A percentile compares a stretch with the other conserved stretches of the same genome.
These are phyloP conservation scores for Panthera leo DNA, from an alignment of 2,113 vertebrate species.

Conservation along the genomic window DNA sequence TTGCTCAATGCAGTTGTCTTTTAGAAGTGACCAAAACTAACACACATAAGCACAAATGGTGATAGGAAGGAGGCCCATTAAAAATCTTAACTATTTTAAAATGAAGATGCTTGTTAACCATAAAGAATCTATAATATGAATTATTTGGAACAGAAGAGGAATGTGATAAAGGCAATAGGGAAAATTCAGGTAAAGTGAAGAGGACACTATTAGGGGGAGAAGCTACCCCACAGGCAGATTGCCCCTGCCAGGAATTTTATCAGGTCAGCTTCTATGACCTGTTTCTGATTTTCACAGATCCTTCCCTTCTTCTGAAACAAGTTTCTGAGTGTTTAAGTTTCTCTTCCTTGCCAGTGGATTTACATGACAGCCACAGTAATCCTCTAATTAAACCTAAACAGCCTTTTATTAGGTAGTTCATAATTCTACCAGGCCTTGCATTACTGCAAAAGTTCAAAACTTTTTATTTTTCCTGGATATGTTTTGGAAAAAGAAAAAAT, in stretches of 20 bases:
- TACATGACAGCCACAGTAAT: not conserved
- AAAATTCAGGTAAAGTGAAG: not conserved
- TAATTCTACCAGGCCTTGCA: not conserved
- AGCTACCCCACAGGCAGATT: not conserved
- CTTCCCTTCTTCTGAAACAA: constrained; percentile 32
- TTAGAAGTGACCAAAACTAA: not conserved
- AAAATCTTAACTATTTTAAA: constrained; percentile 38
- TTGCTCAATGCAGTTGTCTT: not conserved
- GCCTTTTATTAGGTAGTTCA: constrained; percentile 4
- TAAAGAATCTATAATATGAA: not conserved
- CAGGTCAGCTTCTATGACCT: not conserved
- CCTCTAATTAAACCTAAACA: not conserved
- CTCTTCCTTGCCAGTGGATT: not conserved
- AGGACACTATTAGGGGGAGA: not conserved
- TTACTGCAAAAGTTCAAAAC: constrained; percentile 20
- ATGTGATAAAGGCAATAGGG: not conserved
- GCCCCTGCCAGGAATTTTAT: not conserved
- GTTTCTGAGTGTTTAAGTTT: not conserved
- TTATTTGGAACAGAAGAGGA: not conserved
- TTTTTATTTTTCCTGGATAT: not conserved
- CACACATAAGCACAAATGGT: not conserved
- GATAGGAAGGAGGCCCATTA: not conserved
- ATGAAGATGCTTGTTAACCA: not conserved
- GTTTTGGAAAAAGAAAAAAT: constrained; percentile 24
- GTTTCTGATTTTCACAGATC: not conserved